phyloP scores from a whole-genome alignment of 1,140 invertebrate genomes.

The Lanistes nyassanus region DNA sequence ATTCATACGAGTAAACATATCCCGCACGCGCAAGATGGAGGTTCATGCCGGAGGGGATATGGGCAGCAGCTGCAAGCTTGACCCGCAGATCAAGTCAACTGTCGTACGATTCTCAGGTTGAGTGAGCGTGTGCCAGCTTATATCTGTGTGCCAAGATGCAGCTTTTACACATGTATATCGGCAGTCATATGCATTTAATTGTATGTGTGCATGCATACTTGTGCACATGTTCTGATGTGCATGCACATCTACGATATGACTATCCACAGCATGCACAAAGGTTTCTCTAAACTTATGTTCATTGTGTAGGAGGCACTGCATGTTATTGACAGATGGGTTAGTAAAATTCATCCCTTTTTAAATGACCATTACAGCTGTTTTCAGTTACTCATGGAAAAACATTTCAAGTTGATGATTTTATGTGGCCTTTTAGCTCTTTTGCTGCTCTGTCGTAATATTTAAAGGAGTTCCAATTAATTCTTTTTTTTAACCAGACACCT shows the following conservation, averaged over 20 bases:
- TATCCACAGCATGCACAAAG: too few relatives aligned
- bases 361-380: too few relatives aligned
- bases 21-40: constrained; percentile 70
- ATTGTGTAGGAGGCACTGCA: too few relatives aligned
- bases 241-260: too few relatives aligned
- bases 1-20: constrained; percentile 96
- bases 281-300: too few relatives aligned
- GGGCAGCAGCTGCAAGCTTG: constrained; percentile 17
- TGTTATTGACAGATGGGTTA: too few relatives aligned
- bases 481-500: background rate
- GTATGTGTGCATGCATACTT: background rate
- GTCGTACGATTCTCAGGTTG: constrained; percentile 86
- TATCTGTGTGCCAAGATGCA: background rate
- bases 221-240: too few relatives aligned
- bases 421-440: background rate
- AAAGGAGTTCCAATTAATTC: background rate
- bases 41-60: constrained; percentile 23
- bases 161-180: background rate
- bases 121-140: constrained; percentile 51
- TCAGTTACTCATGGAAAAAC: background rate
- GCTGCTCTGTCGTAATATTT: background rate
- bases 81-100: constrained; percentile 51
- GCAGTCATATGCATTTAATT: background rate
- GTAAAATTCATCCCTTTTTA: too few relatives aligned
- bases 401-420: background rate